Evolutionary conservation across 2,797 vertebrate genomes (phyloP).

Genomic region (Nannoperca australis): DNA sequence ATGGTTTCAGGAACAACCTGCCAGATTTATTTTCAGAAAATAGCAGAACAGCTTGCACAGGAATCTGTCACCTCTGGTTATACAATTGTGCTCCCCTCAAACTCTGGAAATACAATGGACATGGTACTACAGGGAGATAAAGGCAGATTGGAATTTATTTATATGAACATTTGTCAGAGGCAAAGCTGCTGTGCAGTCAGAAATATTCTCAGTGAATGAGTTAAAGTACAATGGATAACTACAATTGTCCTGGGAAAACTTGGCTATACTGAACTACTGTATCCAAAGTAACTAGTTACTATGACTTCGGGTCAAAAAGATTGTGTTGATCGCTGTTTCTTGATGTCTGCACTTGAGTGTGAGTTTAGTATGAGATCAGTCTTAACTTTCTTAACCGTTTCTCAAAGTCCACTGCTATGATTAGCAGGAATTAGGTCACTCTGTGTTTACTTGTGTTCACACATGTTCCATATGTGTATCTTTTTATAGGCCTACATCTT

Average conservation of each 20-base stretch:
- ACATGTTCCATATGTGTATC: background rate
- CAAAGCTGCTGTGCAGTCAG: conserved; percentile 18
- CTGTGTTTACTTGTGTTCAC: background rate
- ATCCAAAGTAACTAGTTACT: background rate
- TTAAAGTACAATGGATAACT: background rate
- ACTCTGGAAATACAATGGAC: conserved; percentile 17
- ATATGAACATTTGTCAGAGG: conserved; percentile 20
- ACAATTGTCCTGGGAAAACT: background rate
- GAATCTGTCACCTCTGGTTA: conserved; percentile 33
- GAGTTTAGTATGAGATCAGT: background rate
- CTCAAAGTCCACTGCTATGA: background rate
- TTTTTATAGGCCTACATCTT: too few species aligned
- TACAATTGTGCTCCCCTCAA: conserved; percentile 5
- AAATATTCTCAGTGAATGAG: background rate
- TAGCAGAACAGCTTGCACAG: conserved; percentile 7
- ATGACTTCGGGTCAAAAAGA: background rate
- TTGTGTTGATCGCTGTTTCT: background rate
- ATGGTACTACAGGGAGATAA: background rate
- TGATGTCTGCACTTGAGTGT: background rate
- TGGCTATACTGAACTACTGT: background rate
- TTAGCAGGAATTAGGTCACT: background rate
- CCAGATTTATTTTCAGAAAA: background rate
- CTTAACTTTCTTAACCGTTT: too few species aligned
- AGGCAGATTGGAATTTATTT: conserved; percentile 5
- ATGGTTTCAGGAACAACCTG: conserved; percentile 42